Evolutionary conservation across 2,797 vertebrate genomes (phyloP), one percentile per base, ranked within the genome.

Genomic region (Sebastes taczanowskii): DNA sequence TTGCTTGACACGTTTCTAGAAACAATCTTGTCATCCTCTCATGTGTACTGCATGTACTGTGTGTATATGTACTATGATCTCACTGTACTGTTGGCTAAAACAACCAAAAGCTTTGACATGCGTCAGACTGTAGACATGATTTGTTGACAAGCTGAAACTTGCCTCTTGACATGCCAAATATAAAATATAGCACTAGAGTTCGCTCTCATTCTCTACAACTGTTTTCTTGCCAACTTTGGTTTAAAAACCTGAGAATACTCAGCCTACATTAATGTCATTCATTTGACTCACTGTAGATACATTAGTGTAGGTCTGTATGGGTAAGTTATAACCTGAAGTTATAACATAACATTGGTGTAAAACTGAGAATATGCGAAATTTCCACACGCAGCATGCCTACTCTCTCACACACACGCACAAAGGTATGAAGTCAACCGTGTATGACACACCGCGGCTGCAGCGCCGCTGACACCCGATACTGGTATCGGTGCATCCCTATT

Each of bases 81-180:
- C 16, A 22, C 13, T 80, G 30, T 13, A 27, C 23, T 66, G 42
- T 6, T 14, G n/a, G 18, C 58, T 30, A 10, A 60, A 9, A 79
- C 59, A 25, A 20, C 9, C 46, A 42, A 29, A 27, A 70, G 11
- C 56, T 25, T 38, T 46, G 27, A 62, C 64, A 49, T 22, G 52
- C 34, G 25, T 64, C 75, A 77, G 20, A 49, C 71, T 77, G 22
- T 0, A 53, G 13, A 84, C 2, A 35, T 66, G 70, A 80, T 53
- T 8, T 56, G 63, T 23, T 63, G 81, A 79, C 74, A 58, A 13
- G 75, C 60, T 55, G 29, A 42, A 70, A 78, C 77, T 62, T 76
- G 74, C 64, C 67, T 59, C 30, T 35, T 71, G 72, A 74, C 29
- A 42, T 7, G 38, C n/a, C 66, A 72, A 56, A 80, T 68, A 35